A percentile compares a stretch with the other conserved stretches of the same genome.
Evolutionary conservation across 92 coral and sea anemone species (phyloP).

Genomic region (Anthopleura xanthogrammica): DNA sequence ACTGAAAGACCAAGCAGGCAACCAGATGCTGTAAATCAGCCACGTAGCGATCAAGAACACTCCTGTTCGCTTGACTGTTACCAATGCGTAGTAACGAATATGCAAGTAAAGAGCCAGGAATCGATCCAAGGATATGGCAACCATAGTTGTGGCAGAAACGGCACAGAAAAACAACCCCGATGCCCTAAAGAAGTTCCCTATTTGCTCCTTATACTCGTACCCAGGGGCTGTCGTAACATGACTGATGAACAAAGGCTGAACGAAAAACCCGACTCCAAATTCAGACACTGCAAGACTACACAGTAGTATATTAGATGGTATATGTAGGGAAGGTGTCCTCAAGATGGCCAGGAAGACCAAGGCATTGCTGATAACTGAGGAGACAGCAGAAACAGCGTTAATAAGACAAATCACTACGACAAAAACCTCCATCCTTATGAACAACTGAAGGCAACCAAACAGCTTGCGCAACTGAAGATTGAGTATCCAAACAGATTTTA

Average conservation of each 20-base stretch:
- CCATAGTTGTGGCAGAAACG: slow-evolving; percentile 4
- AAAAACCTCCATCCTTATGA: background rate
- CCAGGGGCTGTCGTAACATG: background rate
- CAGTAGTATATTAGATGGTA: slow-evolving; percentile 18
- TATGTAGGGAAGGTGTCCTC: slow-evolving; percentile 22
- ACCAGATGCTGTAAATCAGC: background rate
- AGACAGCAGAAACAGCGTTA: slow-evolving; percentile 8
- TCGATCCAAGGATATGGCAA: slow-evolving; percentile 14
- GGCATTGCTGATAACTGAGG: slow-evolving; percentile 15
- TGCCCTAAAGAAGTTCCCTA: background rate
- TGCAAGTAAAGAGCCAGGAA: slow-evolving; percentile 16
- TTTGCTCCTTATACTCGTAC: background rate
- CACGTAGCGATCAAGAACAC: background rate
- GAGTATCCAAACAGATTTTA: background rate
- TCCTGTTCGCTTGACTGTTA: slow-evolving; percentile 7
- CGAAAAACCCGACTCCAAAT: slow-evolving; percentile 3
- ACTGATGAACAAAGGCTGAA: slow-evolving; percentile 14
- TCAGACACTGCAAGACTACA: slow-evolving; percentile 22
- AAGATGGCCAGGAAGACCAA: slow-evolving; percentile 18
- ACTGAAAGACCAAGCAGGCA: background rate
- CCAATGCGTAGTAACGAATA: background rate
- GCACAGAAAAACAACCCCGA: background rate
- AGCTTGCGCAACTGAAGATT: background rate
- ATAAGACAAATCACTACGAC: background rate
- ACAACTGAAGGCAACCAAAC: background rate